Evolutionary conservation across 2,888 invertebrate genomes (phyloP), one percentile per base, ranked within the genome.

Genomic region (Andrena bucephala): DNA sequence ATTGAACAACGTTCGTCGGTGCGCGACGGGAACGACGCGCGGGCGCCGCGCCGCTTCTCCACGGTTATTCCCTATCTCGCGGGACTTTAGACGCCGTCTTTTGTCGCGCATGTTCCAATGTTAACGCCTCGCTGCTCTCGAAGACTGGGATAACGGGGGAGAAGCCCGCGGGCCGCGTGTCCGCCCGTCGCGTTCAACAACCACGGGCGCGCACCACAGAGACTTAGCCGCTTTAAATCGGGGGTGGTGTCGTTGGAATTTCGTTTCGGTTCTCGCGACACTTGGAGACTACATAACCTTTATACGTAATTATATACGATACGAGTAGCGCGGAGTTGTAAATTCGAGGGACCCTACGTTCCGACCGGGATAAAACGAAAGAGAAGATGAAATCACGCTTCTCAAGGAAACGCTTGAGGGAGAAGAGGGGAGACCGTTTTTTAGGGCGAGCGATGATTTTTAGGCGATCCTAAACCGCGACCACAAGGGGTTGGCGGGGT

Each of bases 141-240:
- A 20, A 13, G 20, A 5, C 29, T 6, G 8, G 5, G 42, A 6
- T 8, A 13, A 24, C 7, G 7, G 24, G 6, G 29, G 16, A 20
- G 33, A 29, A 50, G 20, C n/a, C 7, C 8, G 33, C 48, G 48
- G 1, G 13, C 27, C 27, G 73, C 48, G 71, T 24, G 20, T 63
- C 62, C 60, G 33, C 29, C 27, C 27, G 24, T 77, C 62, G 71
- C 67, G 81, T 59, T 5, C 62, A 24, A 78, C 66, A 42, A 74
- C 74, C 76, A 69, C 60, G 73, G 71, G 77, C 75, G 81, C 78
- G 70, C 77, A 89, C 85, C 86, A 82, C 88, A 87, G 87, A 89
- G 87, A 89, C 87, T 89, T 86, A 89, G 73, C 87, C 87, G 84
- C 83, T 85, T 86, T 81, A 87, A 87, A 75, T 8, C 77, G 80